phyloP scores from a whole-genome alignment of 2,113 vertebrate species.

The Ceyx margarethae region DNA sequence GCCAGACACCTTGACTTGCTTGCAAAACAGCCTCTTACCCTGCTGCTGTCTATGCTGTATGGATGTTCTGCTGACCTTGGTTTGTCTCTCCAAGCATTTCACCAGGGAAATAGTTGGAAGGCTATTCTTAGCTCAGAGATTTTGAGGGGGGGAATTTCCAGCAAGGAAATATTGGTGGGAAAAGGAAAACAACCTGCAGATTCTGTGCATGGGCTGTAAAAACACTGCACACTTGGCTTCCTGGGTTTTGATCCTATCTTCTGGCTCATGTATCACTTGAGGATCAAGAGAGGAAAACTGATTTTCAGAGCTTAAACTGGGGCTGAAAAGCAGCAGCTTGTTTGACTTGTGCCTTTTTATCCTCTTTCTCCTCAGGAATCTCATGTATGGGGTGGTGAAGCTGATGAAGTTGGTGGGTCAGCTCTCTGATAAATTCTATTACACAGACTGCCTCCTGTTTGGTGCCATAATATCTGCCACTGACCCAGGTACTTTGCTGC shows the following conservation, averaged over 20 bases:
- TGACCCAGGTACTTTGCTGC: slow-evolving; percentile 86
- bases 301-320: not conserved
- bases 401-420: slow-evolving; percentile 92
- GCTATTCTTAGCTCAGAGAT: not conserved
- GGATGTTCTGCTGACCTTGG: not conserved
- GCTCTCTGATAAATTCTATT: slow-evolving; percentile 94
- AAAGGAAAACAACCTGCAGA: not conserved
- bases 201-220: not conserved
- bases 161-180: not conserved
- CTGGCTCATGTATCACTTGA: not conserved
- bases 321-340: not conserved
- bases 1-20: not conserved
- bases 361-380: slow-evolving; percentile 80
- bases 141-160: not conserved
- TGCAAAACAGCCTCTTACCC: not conserved
- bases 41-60: not conserved
- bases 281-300: not conserved
- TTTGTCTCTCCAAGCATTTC: not conserved
- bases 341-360: slow-evolving; percentile 9
- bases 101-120: not conserved
- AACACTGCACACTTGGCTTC: not conserved
- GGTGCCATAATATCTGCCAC: slow-evolving; percentile 97
- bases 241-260: not conserved
- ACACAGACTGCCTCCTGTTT: slow-evolving; percentile 98
- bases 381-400: slow-evolving; percentile 98